phyloP scores from a whole-genome alignment of 2,888 invertebrate species.

The Trissoscelio sp. region DNA sequence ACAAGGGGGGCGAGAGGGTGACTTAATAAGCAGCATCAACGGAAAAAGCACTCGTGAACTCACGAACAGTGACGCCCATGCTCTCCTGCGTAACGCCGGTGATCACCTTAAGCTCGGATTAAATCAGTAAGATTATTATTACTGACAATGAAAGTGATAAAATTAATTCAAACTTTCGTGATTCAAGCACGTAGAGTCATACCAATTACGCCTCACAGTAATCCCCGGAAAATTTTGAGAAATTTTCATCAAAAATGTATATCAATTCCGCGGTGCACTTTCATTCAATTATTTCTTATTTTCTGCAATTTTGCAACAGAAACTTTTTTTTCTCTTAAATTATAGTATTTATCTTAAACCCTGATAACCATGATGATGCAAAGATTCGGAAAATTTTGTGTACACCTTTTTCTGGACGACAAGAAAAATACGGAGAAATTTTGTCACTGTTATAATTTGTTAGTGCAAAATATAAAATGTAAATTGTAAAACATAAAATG shows the following conservation, averaged over 20 bases:
- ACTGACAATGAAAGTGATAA: conserved; percentile 55
- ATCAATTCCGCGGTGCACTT: too few relatives aligned
- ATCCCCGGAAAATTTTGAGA: background rate
- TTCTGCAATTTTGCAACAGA: too few relatives aligned
- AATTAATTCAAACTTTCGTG: conserved; percentile 50
- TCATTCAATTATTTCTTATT: background rate
- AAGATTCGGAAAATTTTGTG: too few relatives aligned
- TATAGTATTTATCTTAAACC: too few relatives aligned
- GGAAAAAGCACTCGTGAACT: conserved; percentile 88
- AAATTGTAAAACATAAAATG: too few relatives aligned
- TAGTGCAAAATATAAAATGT: too few relatives aligned
- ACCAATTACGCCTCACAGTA: conserved; percentile 19
- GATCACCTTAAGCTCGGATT: conserved; percentile 88
- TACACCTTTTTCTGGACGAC: too few relatives aligned
- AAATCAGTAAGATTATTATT: conserved; percentile 87
- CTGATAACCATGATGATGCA: too few relatives aligned
- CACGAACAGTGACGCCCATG: conserved; percentile 89
- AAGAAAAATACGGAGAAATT: too few relatives aligned
- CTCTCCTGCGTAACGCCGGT: conserved; percentile 89
- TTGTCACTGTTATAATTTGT: too few relatives aligned
- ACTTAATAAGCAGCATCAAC: conserved; percentile 92
- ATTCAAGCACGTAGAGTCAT: conserved; percentile 42
- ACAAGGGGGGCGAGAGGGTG: too few relatives aligned
- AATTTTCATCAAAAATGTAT: background rate
- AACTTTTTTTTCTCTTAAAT: too few relatives aligned